phyloP scores from a whole-genome alignment of 2,888 invertebrate species.

The Calameuta pallipes region DNA sequence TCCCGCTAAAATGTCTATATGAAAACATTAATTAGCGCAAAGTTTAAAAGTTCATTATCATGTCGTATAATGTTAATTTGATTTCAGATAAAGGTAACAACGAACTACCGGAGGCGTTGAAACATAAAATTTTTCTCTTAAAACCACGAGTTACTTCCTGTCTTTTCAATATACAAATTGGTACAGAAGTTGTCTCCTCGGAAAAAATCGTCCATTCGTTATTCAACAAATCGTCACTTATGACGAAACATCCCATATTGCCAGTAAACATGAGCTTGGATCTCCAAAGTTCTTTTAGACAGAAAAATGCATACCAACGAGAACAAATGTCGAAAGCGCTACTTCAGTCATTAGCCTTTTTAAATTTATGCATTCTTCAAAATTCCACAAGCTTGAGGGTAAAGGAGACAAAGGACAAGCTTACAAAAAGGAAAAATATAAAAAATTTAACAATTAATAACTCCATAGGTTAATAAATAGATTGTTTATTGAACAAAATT shows the following conservation, averaged over 20 bases:
- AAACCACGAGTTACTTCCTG: neutral
- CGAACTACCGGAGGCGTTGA: neutral
- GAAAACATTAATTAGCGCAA: no score
- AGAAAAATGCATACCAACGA: neutral
- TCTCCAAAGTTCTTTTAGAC: neutral
- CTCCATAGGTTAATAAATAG: neutral
- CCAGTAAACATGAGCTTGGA: neutral
- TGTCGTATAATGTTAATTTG: neutral
- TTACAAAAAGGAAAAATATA: neutral
- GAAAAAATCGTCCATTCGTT: neutral
- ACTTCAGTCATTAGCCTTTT: neutral
- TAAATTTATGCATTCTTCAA: neutral
- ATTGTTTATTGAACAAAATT: neutral
- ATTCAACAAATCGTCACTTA: neutral
- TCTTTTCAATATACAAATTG: neutral
- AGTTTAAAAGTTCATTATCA: no score
- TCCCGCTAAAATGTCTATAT: no score
- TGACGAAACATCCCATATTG: neutral
- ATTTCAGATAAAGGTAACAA: neutral
- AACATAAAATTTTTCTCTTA: neutral
- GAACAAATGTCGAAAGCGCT: neutral
- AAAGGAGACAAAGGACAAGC: neutral
- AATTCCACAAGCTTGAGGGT: neutral
- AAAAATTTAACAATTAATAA: neutral
- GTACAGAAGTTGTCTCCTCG: neutral